Percentiles rank a stretch among this genome's conserved stretches.
Conservation (phyloP, 2,888 invertebrate species). For the Drosophila eohydei region DNA sequence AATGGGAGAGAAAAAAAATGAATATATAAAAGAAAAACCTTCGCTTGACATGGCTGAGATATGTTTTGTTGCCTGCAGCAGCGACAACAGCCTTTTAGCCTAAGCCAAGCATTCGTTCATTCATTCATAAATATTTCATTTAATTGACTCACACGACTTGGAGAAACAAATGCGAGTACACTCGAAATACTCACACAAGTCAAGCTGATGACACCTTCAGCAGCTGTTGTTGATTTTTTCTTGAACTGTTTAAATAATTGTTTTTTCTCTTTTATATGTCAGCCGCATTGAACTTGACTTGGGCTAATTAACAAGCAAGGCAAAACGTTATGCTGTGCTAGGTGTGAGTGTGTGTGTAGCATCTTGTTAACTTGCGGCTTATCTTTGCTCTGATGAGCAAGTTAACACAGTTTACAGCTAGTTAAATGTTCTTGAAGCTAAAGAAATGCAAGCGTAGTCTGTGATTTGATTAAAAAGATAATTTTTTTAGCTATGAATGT, state of each 20-base stretch:
- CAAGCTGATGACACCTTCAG: slow-evolving; percentile 62
- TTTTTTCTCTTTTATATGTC: slow-evolving; percentile 1
- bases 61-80: slow-evolving; percentile 21
- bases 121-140: slow-evolving; percentile 76
- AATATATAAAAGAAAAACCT: slow-evolving; percentile 36
- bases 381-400: slow-evolving; percentile 53
- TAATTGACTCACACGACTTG: slow-evolving; percentile 73
- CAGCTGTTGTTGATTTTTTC: slow-evolving; percentile 27
- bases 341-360: slow-evolving; percentile 1
- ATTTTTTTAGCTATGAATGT: too few species aligned
- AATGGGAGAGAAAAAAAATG: slow-evolving; percentile 35
- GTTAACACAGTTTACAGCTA: slow-evolving; percentile 23
- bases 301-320: slow-evolving; percentile 55
- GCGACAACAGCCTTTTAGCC: slow-evolving; percentile 27
- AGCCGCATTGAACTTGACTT: slow-evolving; percentile 73
- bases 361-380: slow-evolving; percentile 17
- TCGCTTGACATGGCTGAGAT: slow-evolving; percentile 41
- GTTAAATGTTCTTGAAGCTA: neutral
- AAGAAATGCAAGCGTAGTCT: neutral
- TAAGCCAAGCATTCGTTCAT: slow-evolving; percentile 58
- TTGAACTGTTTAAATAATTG: slow-evolving; percentile 6
- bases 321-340: slow-evolving; percentile 13
- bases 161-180: slow-evolving; percentile 59
- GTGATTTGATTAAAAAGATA: neutral
- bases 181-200: slow-evolving; percentile 54